Base-by-base conservation (phyloP, 2,888 invertebrate species). In the Drosophila nr. perissopoda region DNA sequence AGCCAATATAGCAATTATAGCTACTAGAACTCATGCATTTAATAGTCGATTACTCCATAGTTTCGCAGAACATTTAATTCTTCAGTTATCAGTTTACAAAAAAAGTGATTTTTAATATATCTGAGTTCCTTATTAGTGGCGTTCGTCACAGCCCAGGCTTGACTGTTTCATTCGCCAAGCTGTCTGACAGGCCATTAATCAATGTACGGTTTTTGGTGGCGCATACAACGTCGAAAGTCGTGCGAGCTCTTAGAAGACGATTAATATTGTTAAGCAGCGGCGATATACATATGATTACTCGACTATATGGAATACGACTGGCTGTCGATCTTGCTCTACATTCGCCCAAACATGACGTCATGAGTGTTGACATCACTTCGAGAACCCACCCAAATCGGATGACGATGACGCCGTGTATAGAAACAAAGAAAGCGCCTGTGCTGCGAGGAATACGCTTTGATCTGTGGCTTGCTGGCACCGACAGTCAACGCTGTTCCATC, bases 401-500 rank as follows among this genome's bases (percentile, higher is more conserved):
- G 49, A 54, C 8, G 33, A 52, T 18, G 34, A 53, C 18, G 36
- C 1, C 11, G 36, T 8, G 54, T 59, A 34, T 31, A 40, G 70
- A 70, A 84, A 84, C 79, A 88, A 84, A 82, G 68, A 69, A 52
- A 11, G 49, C 65, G 79, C 54, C 60, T 83, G 71, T 84, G 68
- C 61, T 33, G 29, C 21, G 52, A 27, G 40, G 52, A 52, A 60
- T 18, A 52, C 18, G 60, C 89, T 89, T 84, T 89, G 83, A 83
- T 89, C 89, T 88, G 46, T 8, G 83, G 86, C 82, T 54, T 66
- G 76, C 68, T 68, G 82, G 88, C 86, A 88, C 72, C 52, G 81
- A 67, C 73, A 70, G 76, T 48, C 54, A 42, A 49, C 70, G 51
- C 67, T 60, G 65, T 48, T 76, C 74, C 83, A 80, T 86, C 68